Evolutionary conservation across 2,888 invertebrate species (phyloP), one percentile per base, ranked within the genome.

Genomic region (Amiota minor): DNA sequence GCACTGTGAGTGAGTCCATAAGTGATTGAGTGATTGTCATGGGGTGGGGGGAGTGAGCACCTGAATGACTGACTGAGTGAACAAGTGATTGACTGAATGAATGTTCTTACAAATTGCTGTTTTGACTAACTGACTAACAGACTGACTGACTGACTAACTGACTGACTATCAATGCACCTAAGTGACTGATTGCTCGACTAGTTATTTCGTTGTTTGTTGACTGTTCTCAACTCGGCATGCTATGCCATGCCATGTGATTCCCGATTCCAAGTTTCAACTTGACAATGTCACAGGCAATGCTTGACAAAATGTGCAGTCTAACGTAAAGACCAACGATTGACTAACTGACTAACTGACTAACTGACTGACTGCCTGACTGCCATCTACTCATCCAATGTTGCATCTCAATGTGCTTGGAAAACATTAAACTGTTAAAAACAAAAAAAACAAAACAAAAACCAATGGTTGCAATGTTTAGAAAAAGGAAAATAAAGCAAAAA

Each of bases 231-330:
- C 16, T 56, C 18, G 16, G 18, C 18, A 10, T 1, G 20, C 35
- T 0, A 35, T 35, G 35, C 23, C 23, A 23, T 23, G 23, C 23
- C 23, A 2, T 59, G 9, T 6, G 11, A 35, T 45, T 35, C 9
- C 45, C 14, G n/a, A 18, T 18, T 9, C 9, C 6, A 53, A n/a
- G 3, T 61, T 18, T 20, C 16, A 23, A 18, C 20, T 49, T 18
- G 18, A 67, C 49, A 67, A 67, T 67, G 12, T 16, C 47, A 20
- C 65, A 67, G 50, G 65, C 65, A 23, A 67, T 49, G 65, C 65
- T 67, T 67, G 65, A 67, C 65, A 53, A 68, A 68, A 68, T 68
- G 53, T 68, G 67, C 67, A 68, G 50, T 53, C 67, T 68, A 53
- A 68, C 23, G 67, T 68, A 53, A 67, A 67, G 49, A n/a, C 2